Base-by-base conservation (phyloP, 1,140 invertebrate genomes). In the Leguminivora glycinivorella region DNA sequence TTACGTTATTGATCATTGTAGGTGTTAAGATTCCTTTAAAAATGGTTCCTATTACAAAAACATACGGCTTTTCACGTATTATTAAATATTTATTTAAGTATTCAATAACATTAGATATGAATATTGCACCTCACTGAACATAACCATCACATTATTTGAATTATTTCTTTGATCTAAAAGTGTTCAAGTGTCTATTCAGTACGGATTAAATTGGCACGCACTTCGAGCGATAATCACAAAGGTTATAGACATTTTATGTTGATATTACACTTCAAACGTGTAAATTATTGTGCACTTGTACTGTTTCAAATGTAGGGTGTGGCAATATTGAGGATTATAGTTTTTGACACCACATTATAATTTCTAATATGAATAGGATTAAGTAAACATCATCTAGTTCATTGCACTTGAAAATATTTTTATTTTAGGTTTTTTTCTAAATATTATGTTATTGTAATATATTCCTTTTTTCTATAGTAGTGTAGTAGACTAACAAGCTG, bases 281-380 rank as follows among this genome's bases (percentile, higher is more conserved):
- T 14, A 58, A 24, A 58, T 58, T 58, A 58, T 58, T 25, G 10
- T 25, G n/a, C 24, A 14, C 12, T 9, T 25, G 10, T 26, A 29
- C 56, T 9, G 3, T 10, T 60, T 60, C 56, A 60, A 26, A 25
- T 26, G 29, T n/a, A 60, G 25, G 56, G 24, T 26, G 56, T 29
- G 24, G 29, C 29, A 60, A 60, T 60, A 60, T 26, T 12, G 25
- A 26, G 29, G 56, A 60, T 60, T 60, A 60, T 60, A 60, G 24
- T 60, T 26, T 24, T 60, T 9, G 4, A 52, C 25, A 29, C 25
- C 56, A 24, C 29, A n/a, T 26, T 60, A 10, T 25, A 22, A 22
- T 26, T 26, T 60, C 24, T 25, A 22, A 22, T 26, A 26, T 3
- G n/a, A n/a, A 60, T 2, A 22, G 56, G 24, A 60, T 26, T 29